Conservation (phyloP, 1,140 invertebrate genomes). For the Pseudomyrmex flavicornis region DNA sequence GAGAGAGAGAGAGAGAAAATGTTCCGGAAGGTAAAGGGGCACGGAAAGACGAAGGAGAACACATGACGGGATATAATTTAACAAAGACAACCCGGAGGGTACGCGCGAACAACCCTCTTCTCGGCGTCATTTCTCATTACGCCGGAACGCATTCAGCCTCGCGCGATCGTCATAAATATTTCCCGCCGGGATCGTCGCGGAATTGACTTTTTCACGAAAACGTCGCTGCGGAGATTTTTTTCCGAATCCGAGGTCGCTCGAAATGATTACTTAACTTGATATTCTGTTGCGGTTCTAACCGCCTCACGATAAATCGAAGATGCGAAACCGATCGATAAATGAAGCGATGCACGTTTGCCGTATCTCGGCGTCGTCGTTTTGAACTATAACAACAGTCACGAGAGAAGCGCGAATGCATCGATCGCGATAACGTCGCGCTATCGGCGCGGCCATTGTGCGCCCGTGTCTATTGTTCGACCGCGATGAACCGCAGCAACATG, state of each 20-base stretch:
- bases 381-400: not conserved
- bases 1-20: slow-evolving; percentile 9
- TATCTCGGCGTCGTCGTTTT: slow-evolving; percentile 5
- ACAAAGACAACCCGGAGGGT: slow-evolving; percentile 46
- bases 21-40: not conserved
- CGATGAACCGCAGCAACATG: not conserved
- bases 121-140: slow-evolving; percentile 58
- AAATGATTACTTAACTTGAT: slow-evolving; percentile 8
- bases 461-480: slow-evolving; percentile 35
- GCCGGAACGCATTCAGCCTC: not conserved
- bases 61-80: slow-evolving; percentile 33
- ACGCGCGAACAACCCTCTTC: not conserved
- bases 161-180: slow-evolving; percentile 67
- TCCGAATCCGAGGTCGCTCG: not conserved
- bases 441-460: slow-evolving; percentile 26
- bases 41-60: not conserved
- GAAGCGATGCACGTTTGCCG: slow-evolving; percentile 4
- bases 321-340: slow-evolving; percentile 45
- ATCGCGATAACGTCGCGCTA: slow-evolving; percentile 39
- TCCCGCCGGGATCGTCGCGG: not conserved
- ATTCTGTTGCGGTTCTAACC: not conserved
- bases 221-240: slow-evolving; percentile 13
- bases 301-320: slow-evolving; percentile 16
- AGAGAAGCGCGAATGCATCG: slow-evolving; percentile 13
- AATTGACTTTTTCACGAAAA: not conserved